Evolutionary conservation across 2,113 vertebrate genomes (phyloP).

Genomic region (Oreochromis aureus): DNA sequence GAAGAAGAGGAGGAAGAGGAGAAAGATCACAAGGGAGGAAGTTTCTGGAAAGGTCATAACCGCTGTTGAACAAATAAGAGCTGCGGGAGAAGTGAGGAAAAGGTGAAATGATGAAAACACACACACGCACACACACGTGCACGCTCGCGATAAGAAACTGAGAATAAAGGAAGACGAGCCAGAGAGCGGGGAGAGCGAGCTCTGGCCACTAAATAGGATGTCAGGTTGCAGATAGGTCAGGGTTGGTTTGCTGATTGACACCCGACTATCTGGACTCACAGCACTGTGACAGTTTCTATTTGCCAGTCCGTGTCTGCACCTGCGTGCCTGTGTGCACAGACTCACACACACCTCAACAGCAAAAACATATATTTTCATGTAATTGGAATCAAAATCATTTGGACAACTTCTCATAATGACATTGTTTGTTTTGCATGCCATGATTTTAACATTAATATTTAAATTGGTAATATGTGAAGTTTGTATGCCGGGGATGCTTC

Average conservation of each 20-base stretch:
- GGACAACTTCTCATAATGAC: background rate
- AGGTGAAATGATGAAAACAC: background rate
- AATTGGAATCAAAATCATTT: background rate
- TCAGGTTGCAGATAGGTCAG: background rate
- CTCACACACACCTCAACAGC: background rate
- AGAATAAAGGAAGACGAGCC: background rate
- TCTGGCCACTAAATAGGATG: background rate
- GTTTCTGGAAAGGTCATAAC: slow-evolving; percentile 48
- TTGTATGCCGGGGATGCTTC: background rate
- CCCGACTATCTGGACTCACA: background rate
- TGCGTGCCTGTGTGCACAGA: background rate
- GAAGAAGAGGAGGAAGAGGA: background rate
- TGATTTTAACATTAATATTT: background rate
- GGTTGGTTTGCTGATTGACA: slow-evolving; percentile 10
- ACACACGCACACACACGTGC: background rate
- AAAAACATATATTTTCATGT: background rate
- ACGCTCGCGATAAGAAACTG: background rate
- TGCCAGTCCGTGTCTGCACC: background rate
- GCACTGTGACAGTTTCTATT: background rate
- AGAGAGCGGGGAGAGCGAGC: background rate
- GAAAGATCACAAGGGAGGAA: slow-evolving; percentile 2
- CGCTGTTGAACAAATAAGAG: slow-evolving; percentile 24
- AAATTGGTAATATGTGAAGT: background rate
- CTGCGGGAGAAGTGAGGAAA: background rate
- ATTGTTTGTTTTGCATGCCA: background rate